Base-by-base conservation (phyloP, 2,888 invertebrate species). In the Drosophila hamatofila region DNA sequence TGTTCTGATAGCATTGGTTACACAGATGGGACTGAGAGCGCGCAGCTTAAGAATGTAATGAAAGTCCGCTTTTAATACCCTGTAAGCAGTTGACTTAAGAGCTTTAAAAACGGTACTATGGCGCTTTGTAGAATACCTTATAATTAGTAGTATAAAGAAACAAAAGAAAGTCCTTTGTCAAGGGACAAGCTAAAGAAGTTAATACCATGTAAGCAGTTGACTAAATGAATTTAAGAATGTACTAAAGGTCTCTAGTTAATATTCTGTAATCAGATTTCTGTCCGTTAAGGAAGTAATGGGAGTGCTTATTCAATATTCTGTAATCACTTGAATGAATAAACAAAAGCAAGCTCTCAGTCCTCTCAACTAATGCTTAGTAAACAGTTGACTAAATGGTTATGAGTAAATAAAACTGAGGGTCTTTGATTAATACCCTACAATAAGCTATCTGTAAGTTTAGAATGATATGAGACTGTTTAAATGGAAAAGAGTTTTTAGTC, bases 1-100 rank as follows among this genome's bases (percentile, higher is more conserved):
- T 18, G 48, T 7, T 18, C 18, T 11, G 18, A 30, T 27, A 30
- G 46, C 27, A 25, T 2, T 48, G 14, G 3, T 18, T 48, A 30
- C 30, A 30, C 30, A 49, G 48, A 18, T 49, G 48, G 27, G n/a
- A 48, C 48, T 48, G 48, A 11, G 27, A 42, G 5, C 11, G n/a
- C 0, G 8, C n/a, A n/a, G 12, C 48, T 30, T 48, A 48, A 1
- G 18, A 6, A 7, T 18, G 12, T 48, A 48, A 48, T 30, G 48
- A 18, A 48, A 48, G 12, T 30, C n/a, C 11, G 2, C n/a, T 30
- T 27, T n/a, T 27, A 48, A 48, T 48, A 48, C 48, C 48, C 48
- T 48, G 46, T 25, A 46, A 25, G 8, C 25, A n/a, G 25, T n/a
- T 9, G 39, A 39, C 39, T 39, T 39, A 39, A 39, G 39, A 3